Evolutionary conservation across 1,140 invertebrate species (phyloP), one percentile per base, ranked within the genome.

Genomic region (Drosophila tsacasi): DNA sequence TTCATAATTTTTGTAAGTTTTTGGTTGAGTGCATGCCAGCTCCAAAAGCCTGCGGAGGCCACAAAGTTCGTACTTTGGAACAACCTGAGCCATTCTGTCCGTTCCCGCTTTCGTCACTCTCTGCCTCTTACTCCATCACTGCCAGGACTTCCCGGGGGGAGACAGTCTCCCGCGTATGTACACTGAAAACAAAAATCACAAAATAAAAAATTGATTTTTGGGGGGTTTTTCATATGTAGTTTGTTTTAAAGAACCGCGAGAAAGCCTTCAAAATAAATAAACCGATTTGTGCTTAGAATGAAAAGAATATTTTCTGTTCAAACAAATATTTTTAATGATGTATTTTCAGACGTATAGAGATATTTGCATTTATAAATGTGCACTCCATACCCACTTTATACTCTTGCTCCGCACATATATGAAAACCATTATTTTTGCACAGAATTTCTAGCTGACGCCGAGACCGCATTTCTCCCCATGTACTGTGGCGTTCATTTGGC

Each of bases 61-160:
- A 78, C 75, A 79, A 71, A 79, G 75, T 79, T 79, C 65, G 73
- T 77, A 79, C 68, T 72, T 69, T 27, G 68, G 27, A 40, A 35
- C 75, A 68, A 78, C 76, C 75, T 77, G 74, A 75, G 57, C 44
- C 44, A 46, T 59, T 42, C 71, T 46, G 50, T 57, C 54, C 54
- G 9, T 57, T 57, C 15, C 54, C 54, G 54, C 54, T 57, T 39
- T 57, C 54, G 54, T 57, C 54, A 57, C 54, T 39, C 54, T 17
- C 19, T 23, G 12, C 13, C 25, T 50, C 17, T 42, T 52, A 35
- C 19, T 21, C 19, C 52, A 21, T 55, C 52, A 55, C 21, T 55
- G 21, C 21, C 52, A 37, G 52, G 52, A 37, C 21, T n/a, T 4
- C 23, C 17, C 39, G 10, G 12, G 12, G 12, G 12, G 21, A 58